phyloP scores from a whole-genome alignment of 1,140 invertebrate species.

The Battus philenor region DNA sequence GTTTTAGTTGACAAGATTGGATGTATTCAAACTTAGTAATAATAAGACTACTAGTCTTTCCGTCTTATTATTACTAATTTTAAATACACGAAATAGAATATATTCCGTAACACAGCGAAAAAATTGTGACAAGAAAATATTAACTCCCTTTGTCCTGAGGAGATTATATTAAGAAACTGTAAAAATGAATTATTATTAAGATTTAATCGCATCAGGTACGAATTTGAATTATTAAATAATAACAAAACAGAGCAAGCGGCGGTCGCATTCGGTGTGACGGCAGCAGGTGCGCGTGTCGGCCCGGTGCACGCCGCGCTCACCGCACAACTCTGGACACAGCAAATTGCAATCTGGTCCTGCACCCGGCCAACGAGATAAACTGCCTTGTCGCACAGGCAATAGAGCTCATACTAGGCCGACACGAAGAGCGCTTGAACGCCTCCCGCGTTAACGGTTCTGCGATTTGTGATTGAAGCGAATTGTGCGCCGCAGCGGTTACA shows the following conservation, averaged over 20 bases:
- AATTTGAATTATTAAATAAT: constrained; percentile 18
- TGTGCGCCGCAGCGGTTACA: constrained; percentile 12
- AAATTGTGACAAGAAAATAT: too few species aligned
- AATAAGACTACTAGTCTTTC: too few species aligned
- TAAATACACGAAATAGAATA: too few species aligned
- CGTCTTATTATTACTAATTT: too few species aligned
- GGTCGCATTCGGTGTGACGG: constrained; percentile 28
- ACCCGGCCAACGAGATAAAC: constrained; percentile 14
- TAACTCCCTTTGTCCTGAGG: too few species aligned
- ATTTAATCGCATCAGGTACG: too few species aligned
- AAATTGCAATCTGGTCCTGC: constrained; percentile 32
- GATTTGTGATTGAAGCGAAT: constrained; percentile 29
- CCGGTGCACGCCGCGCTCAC: constrained; percentile 29
- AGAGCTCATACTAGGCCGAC: constrained; percentile 21
- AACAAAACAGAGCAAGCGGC: constrained; percentile 13
- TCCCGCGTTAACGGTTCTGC: constrained; percentile 27
- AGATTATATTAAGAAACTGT: too few species aligned
- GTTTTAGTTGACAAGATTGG: too few species aligned
- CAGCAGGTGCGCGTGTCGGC: constrained; percentile 36
- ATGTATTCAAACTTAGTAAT: too few species aligned
- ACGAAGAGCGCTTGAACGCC: constrained; percentile 23
- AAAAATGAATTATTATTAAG: too few species aligned
- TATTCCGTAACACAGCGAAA: too few species aligned
- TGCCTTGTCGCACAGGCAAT: constrained; percentile 13
- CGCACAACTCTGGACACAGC: constrained; percentile 22